phyloP scores from a whole-genome alignment of 2,113 vertebrate genomes.

The Bujurquina vittata region DNA sequence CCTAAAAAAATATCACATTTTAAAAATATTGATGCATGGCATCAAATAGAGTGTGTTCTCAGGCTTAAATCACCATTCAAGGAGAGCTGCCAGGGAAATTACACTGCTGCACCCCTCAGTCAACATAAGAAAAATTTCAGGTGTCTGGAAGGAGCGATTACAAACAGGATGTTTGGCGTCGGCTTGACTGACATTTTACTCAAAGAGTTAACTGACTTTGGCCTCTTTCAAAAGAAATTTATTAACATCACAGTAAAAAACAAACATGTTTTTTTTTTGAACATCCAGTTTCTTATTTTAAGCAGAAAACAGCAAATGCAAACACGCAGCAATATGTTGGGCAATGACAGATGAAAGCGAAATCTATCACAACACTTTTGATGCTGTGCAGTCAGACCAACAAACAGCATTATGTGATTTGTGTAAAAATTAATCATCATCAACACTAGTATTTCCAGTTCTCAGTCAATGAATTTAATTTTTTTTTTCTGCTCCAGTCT shows the following conservation, averaged over 20 bases:
- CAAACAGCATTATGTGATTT: not conserved
- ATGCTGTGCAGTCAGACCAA: not conserved
- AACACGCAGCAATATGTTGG: not conserved
- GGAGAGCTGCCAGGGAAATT: slow-evolving; percentile 46
- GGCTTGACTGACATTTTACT: slow-evolving; percentile 57
- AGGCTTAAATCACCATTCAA: slow-evolving; percentile 34
- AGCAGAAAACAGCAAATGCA: not conserved
- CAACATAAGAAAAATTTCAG: slow-evolving; percentile 54
- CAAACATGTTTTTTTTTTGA: not conserved
- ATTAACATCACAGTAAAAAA: not conserved
- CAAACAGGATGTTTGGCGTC: slow-evolving; percentile 64
- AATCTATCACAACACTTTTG: not conserved
- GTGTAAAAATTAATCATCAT: not conserved
- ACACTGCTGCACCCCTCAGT: slow-evolving; percentile 53
- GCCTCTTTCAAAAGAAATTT: slow-evolving; percentile 27
- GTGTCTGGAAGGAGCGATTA: slow-evolving; percentile 62
- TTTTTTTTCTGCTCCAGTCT: not conserved
- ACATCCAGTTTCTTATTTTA: not conserved
- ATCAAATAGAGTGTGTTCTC: slow-evolving; percentile 26
- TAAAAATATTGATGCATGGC: slow-evolving; percentile 8
- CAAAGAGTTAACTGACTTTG: slow-evolving; percentile 13
- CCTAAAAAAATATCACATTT: slow-evolving; percentile 28
- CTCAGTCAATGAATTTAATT: not conserved
- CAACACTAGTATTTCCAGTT: not conserved
- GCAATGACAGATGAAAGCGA: not conserved